Conservation (phyloP, 2,888 invertebrate species). For the Branchinecta sandiegonensis region DNA sequence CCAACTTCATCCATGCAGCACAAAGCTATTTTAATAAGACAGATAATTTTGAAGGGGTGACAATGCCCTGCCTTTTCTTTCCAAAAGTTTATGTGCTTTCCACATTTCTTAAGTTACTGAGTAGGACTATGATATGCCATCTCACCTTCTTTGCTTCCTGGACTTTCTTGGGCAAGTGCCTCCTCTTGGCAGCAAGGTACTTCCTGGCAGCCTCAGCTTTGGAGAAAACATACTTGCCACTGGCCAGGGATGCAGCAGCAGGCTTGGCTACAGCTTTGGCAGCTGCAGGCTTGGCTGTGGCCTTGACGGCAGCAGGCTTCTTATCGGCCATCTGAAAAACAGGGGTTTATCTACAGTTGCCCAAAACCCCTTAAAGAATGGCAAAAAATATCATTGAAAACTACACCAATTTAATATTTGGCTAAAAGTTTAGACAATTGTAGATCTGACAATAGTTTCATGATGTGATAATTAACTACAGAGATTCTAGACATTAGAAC, state of each 20-base stretch:
- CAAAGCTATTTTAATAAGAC: not conserved
- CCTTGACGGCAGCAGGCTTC: conserved; percentile 17
- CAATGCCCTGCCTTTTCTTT: not conserved
- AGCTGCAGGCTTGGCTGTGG: conserved; percentile 17
- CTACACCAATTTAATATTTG: too few relatives aligned
- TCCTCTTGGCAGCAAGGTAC: conserved; percentile 19
- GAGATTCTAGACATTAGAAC: too few relatives aligned
- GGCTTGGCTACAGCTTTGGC: conserved; percentile 20
- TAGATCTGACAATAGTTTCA: too few relatives aligned
- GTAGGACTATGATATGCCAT: not conserved
- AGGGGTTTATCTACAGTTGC: too few relatives aligned
- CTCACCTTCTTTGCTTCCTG: conserved; percentile 14
- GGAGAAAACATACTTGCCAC: conserved; percentile 23
- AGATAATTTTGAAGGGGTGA: not conserved
- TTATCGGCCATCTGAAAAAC: not conserved
- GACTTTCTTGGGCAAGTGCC: not conserved
- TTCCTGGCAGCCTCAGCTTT: conserved; percentile 20
- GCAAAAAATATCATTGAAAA: too few relatives aligned
- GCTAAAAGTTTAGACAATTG: too few relatives aligned
- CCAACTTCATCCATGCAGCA: not conserved
- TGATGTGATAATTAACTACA: too few relatives aligned
- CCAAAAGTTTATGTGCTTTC: too few relatives aligned
- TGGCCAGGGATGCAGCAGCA: conserved; percentile 22
- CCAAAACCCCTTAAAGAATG: too few relatives aligned
- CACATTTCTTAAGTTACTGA: too few relatives aligned